These are phyloP conservation scores for Triplophysa siluroides DNA, from an alignment of 2,113 vertebrate genomes.

Conservation along the genomic window DNA sequence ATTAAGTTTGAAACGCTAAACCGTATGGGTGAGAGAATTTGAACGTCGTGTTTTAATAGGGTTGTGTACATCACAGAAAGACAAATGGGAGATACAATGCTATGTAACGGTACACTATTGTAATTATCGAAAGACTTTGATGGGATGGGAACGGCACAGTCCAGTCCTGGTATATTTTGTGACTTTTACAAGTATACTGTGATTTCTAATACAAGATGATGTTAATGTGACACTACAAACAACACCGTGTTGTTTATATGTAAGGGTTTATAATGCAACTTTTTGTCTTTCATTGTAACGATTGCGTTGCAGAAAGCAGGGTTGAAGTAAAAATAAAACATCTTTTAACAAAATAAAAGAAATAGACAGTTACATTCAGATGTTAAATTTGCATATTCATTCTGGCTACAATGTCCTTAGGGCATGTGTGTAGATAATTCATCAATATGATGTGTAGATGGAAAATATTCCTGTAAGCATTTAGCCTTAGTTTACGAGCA, in stretches of 20 bases:
- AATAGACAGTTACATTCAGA: not conserved
- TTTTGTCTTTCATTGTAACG: slow-evolving; percentile 6
- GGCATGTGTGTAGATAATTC: slow-evolving; percentile 20
- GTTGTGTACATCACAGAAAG: not conserved
- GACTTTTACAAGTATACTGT: slow-evolving; percentile 28
- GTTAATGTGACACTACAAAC: slow-evolving; percentile 49
- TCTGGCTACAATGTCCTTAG: not conserved
- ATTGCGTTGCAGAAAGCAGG: slow-evolving; percentile 23
- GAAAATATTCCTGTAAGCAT: slow-evolving; percentile 47
- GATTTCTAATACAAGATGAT: slow-evolving; percentile 22
- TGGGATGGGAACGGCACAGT: slow-evolving; percentile 20
- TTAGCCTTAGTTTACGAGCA: slow-evolving; percentile 44
- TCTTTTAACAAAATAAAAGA: not conserved
- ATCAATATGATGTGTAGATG: slow-evolving; percentile 23
- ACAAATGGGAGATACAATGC: not conserved
- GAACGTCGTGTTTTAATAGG: not conserved
- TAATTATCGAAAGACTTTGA: not conserved
- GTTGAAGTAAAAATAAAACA: not conserved
- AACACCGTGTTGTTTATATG: slow-evolving; percentile 35
- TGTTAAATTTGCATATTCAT: not conserved
- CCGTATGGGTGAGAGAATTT: not conserved
- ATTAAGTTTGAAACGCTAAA: not conserved
- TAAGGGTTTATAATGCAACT: not conserved
- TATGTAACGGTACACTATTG: slow-evolving; percentile 17
- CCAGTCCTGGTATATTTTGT: slow-evolving; percentile 14